Base-by-base conservation (phyloP, 2,888 invertebrate species). In the Trissolcus brochymenae region DNA sequence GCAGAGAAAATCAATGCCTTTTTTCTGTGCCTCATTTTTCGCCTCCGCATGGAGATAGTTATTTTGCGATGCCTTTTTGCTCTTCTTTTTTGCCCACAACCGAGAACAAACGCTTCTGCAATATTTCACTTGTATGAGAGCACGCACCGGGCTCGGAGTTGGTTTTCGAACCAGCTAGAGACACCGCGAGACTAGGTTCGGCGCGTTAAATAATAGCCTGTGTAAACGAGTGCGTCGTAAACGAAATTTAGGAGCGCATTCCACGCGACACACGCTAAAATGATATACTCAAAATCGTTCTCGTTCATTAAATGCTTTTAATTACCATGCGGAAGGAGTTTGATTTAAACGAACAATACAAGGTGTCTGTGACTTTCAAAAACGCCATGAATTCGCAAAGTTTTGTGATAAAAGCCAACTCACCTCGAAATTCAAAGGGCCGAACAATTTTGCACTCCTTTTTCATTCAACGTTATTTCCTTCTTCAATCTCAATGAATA, bases 211-310 rank as follows among this genome's bases (percentile, higher is more conserved):
- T 81, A 80, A 80, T 81, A 79, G 78, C 72, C 73, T 50, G 61
- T 68, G 66, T 62, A 76, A 76, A 76, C 76, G 79, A 68, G 68
- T 66, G 66, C 57, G 50, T 68, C 66, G 77, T 79, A 80, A 81
- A 76, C 77, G 78, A 76, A 80, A 82, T 81, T 81, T 80, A 82
- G 81, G 79, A 79, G 77, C 57, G 72, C 70, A 79, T 79, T 78
- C 79, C 68, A 67, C 68, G 74, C 35, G 75, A 57, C 71, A 72
- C 77, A 68, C 70, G 68, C 68, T 64, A 75, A 76, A 76, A 70
- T 76, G 78, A 72, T 78, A 76, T 74, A 74, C 67, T 70, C 61
- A 76, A 79, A 73, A 78, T 80, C 80, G 71, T 62, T 61, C 72
- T 51, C 79, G 68, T 78, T 79, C 74, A 75, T 81, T 79, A 80